Percentiles rank a stretch among this genome's conserved stretches.
phyloP scores from a whole-genome alignment of 37 sponge, comb jelly and placozoan species.

The Hexactinellida sp. region DNA sequence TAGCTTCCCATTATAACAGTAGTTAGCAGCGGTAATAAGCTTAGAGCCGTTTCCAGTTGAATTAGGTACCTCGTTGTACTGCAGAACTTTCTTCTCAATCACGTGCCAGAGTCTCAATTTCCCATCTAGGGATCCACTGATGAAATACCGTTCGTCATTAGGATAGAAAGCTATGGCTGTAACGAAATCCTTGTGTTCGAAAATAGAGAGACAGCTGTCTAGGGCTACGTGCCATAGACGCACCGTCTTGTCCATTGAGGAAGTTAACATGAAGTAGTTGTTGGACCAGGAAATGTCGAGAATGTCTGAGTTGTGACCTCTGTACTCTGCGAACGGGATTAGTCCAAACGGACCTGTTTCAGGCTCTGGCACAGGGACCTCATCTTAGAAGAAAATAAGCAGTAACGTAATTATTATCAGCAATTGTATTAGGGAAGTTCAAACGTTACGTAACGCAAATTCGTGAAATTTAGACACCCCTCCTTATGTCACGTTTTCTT shows the following conservation, averaged over 20 bases:
- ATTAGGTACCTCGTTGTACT: constrained; percentile 77
- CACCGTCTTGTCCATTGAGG: constrained; percentile 93
- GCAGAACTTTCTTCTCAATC: constrained; percentile 86
- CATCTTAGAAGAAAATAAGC: neutral
- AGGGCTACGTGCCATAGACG: constrained; percentile 85
- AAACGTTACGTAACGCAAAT: too few relatives aligned
- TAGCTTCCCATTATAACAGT: constrained; percentile 76
- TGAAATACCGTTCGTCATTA: constrained; percentile 88
- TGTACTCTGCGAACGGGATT: constrained; percentile 52
- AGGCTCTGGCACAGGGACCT: neutral
- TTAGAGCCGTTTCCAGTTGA: constrained; percentile 37
- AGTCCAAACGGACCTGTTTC: neutral
- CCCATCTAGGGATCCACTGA: constrained; percentile 89
- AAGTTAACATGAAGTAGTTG: constrained; percentile 82
- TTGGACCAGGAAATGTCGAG: constrained; percentile 86
- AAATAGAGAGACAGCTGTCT: constrained; percentile 80
- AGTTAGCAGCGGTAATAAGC: constrained; percentile 86
- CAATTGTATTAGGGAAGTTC: neutral
- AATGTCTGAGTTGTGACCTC: constrained; percentile 74
- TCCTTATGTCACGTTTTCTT: too few relatives aligned
- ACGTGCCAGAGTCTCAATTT: constrained; percentile 87
- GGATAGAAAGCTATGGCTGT: constrained; percentile 91
- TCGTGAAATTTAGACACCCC: too few relatives aligned
- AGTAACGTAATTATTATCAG: neutral
- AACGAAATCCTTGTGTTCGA: constrained; percentile 88